Conservation (phyloP, 1,140 invertebrate genomes). For the Sycophila sp. region DNA sequence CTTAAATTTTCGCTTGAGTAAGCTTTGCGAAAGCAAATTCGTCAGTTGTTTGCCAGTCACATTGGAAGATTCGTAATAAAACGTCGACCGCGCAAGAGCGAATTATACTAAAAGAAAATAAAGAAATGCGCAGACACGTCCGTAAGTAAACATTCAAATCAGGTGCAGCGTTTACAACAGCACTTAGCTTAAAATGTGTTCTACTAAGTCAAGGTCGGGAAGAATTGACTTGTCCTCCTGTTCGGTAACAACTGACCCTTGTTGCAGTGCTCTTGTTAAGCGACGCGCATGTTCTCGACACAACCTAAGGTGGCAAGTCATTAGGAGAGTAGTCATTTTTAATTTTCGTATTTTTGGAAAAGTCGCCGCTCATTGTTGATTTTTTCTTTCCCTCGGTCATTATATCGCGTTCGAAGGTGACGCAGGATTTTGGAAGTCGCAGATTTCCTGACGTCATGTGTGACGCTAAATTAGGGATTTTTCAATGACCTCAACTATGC, state of each 20-base stretch:
- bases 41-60: not conserved
- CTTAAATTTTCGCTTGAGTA: not conserved
- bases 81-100: not conserved
- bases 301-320: no score
- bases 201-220: constrained; percentile 35
- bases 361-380: constrained; percentile 5
- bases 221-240: no score
- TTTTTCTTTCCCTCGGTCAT: not conserved
- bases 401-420: not conserved
- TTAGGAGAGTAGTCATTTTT: no score
- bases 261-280: no score
- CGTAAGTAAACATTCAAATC: constrained; percentile 28
- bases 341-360: no score
- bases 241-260: no score
- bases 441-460: constrained; percentile 7
- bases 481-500: not conserved
- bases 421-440: not conserved
- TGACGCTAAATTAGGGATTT: not conserved
- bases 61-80: not conserved
- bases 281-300: no score
- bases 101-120: no score
- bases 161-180: not conserved
- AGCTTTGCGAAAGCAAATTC: not conserved
- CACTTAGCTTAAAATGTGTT: constrained; percentile 34
- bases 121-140: constrained; percentile 8